Percentiles rank a stretch among this genome's conserved stretches.
Evolutionary conservation across 2,797 vertebrate genomes (phyloP).

Genomic region (Oryzias sinensis): DNA sequence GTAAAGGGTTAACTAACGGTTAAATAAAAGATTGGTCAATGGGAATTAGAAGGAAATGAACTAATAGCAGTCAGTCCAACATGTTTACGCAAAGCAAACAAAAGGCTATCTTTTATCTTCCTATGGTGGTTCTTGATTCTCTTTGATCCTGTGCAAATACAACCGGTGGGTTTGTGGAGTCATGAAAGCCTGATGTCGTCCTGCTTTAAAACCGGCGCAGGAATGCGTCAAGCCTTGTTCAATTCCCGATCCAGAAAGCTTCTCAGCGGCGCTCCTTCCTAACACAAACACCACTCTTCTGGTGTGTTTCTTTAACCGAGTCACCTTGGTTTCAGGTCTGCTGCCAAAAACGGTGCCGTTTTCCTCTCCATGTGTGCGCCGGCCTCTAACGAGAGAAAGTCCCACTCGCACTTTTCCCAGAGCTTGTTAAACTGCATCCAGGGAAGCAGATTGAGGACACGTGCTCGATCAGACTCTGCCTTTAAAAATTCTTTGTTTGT

Average conservation of each 20-base stretch:
- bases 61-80: no score
- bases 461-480: slow-evolving; percentile 6
- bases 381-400: slow-evolving; percentile 2
- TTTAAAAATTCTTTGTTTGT: neutral
- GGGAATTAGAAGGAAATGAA: no score
- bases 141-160: slow-evolving; percentile 5
- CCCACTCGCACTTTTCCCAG: slow-evolving; percentile 19
- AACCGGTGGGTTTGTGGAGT: slow-evolving; percentile 38
- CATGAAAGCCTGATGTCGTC: slow-evolving; percentile 31
- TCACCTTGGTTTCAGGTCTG: no score
- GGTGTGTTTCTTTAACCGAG: slow-evolving; percentile 28
- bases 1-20: no score
- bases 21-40: no score
- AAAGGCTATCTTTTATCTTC: neutral
- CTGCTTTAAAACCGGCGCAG: slow-evolving; percentile 52
- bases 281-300: slow-evolving; percentile 21
- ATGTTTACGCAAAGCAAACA: no score
- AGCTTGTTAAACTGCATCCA: slow-evolving; percentile 24
- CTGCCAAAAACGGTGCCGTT: neutral
- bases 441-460: slow-evolving; percentile 25
- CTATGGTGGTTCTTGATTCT: neutral
- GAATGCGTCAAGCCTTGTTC: slow-evolving; percentile 46
- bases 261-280: slow-evolving; percentile 32
- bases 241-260: slow-evolving; percentile 40
- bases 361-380: slow-evolving; percentile 13